phyloP scores from a whole-genome alignment of 1,140 invertebrate species.

The Acromyrmex charruanus region DNA sequence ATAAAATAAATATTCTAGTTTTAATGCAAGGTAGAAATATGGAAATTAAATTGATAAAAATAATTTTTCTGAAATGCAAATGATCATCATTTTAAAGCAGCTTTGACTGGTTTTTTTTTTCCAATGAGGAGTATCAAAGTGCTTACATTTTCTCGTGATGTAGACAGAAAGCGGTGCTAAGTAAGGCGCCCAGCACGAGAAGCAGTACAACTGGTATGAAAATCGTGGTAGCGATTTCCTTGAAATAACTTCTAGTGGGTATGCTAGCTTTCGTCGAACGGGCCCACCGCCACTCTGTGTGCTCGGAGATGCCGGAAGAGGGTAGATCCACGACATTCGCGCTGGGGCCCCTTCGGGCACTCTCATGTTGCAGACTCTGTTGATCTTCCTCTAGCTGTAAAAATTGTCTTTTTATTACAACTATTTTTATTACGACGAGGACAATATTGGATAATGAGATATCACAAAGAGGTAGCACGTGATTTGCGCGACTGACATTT shows the following conservation, averaged over 20 bases:
- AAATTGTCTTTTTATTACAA: neutral
- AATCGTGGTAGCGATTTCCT: constrained; percentile 91
- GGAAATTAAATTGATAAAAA: neutral
- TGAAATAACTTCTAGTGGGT: constrained; percentile 90
- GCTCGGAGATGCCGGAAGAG: constrained; percentile 80
- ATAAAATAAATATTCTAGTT: neutral
- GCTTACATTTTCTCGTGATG: constrained; percentile 93
- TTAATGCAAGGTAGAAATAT: neutral
- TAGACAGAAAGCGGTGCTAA: constrained; percentile 92
- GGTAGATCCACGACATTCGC: constrained; percentile 82
- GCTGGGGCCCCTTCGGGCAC: constrained; percentile 80
- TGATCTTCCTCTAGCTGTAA: constrained; percentile 68
- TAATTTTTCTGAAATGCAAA: constrained; percentile 11
- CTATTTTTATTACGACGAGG: no score
- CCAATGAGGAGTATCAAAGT: neutral
- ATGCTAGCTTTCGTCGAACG: constrained; percentile 88
- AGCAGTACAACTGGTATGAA: constrained; percentile 90
- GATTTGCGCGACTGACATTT: neutral
- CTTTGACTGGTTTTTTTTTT: constrained; percentile 1
- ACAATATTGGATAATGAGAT: neutral
- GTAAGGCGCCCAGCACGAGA: constrained; percentile 88
- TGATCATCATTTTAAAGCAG: neutral
- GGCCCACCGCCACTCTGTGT: constrained; percentile 86
- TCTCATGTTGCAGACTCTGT: constrained; percentile 76
- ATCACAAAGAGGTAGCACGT: neutral